Base-by-base conservation (phyloP, 2,797 vertebrate species). In the Pseudochirops cupreus region DNA sequence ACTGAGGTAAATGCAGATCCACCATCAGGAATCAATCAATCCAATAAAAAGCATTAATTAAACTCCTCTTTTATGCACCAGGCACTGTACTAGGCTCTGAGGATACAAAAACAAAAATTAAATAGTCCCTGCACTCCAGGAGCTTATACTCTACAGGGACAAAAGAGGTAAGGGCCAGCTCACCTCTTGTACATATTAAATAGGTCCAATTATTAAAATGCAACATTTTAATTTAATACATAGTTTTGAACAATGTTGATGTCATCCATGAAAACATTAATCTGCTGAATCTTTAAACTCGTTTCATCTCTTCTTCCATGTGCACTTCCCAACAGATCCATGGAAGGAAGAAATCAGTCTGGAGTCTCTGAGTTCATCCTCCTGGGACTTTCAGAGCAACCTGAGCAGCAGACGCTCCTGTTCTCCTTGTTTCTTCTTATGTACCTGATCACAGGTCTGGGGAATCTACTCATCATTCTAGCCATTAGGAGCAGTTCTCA, bases 281-380 rank as follows among this genome's bases (percentile, higher is more conserved):
- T 57, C 56, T 53, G 53, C 9, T 53, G 7, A 53, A 53, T 53
- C 53, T 31, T 59, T 59, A 29, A 59, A 59, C 31, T 59, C 29
- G 10, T 59, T 59, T 59, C 58, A 58, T 29, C 57, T 59, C 29
- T 24, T 31, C 10, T 59, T 31, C 28, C 58, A 59, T 3, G 0
- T 31, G 58, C 31, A 0, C 10, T 59, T 59, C 58, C 58, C 57
- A 28, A 9, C 7, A 58, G 57, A 58, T 1, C 24, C 57, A 29
- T 96, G 96, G 95, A 97, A 50, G 54, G 1, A 50, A 82, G 90
- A 28, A 97, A 97, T 82, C 91, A 96, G 57, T 97, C 94, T 26
- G 29, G 0, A 12, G 90, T 93, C 53, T 67, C 93, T 62, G 96
- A 97, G 92, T 97, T 97, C 93, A 50, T 96, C 91, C 97, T 96